Evolutionary conservation across 2,113 vertebrate species (phyloP).

Genomic region (Neodontobutis hainanensis): DNA sequence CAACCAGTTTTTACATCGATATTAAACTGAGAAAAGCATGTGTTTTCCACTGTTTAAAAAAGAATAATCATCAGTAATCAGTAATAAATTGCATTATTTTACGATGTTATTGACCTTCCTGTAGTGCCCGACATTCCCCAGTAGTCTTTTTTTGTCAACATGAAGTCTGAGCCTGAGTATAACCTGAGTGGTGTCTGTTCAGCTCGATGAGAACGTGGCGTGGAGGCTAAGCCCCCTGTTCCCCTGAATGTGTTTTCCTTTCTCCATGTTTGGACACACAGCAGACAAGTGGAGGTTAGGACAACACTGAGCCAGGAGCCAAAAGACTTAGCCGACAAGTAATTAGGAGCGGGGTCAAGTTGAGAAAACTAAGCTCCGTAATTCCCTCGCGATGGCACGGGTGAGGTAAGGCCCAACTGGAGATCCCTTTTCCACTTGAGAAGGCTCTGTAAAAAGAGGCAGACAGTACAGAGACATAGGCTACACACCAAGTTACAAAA

Average conservation of each 20-base stretch:
- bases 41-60: too few relatives aligned
- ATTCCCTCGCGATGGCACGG: constrained; percentile 68
- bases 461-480: not conserved
- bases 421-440: constrained; percentile 43
- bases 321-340: constrained; percentile 78
- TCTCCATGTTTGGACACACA: constrained; percentile 77
- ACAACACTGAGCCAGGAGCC: constrained; percentile 76
- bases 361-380: constrained; percentile 77
- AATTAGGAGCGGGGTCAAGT: constrained; percentile 80
- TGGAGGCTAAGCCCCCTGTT: constrained; percentile 64
- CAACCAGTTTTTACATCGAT: too few relatives aligned
- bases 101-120: too few relatives aligned
- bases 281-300: constrained; percentile 79
- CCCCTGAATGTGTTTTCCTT: constrained; percentile 73
- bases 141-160: constrained; percentile 5
- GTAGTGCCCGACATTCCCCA: not conserved
- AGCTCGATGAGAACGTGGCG: constrained; percentile 67
- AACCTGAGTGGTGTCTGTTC: constrained; percentile 57
- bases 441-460: constrained; percentile 12
- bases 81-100: too few relatives aligned
- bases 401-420: constrained; percentile 60
- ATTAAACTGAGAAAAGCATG: too few relatives aligned
- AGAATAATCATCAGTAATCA: too few relatives aligned
- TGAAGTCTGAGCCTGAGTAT: constrained; percentile 7
- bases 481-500: too few relatives aligned